Percentiles rank a stretch among this genome's conserved stretches.
Conservation (phyloP, 2,888 invertebrate species). For the Andrena bicolor region DNA sequence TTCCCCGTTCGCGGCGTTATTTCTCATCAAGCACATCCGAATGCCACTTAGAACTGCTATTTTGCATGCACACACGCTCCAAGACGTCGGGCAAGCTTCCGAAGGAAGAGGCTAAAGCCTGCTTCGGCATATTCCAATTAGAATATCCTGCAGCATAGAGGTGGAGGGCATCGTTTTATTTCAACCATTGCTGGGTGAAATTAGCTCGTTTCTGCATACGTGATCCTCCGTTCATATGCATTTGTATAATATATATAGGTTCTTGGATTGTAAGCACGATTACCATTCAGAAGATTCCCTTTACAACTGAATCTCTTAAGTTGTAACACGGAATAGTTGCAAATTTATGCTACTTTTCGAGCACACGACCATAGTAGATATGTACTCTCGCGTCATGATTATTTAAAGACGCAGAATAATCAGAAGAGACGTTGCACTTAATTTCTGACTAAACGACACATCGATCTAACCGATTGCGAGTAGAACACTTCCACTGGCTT, state of each 20-base stretch:
- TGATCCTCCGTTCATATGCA: not conserved
- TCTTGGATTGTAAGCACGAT: not conserved
- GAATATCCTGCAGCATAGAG: conserved; percentile 1
- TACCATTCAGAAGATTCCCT: not conserved
- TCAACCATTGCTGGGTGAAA: not conserved
- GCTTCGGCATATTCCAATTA: conserved; percentile 18
- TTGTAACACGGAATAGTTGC: too few relatives aligned
- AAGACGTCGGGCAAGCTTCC: conserved; percentile 26
- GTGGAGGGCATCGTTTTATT: not conserved
- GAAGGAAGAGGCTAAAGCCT: conserved; percentile 4
- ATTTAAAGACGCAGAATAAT: not conserved
- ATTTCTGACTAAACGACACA: not conserved
- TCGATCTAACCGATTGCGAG: too few relatives aligned
- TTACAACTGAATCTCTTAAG: not conserved
- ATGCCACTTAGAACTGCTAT: conserved; percentile 12
- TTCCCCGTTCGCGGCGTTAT: conserved; percentile 41
- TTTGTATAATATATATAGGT: not conserved
- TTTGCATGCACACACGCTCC: conserved; percentile 17
- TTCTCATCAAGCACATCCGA: conserved; percentile 55
- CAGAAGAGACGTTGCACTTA: not conserved
- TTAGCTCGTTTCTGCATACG: not conserved
- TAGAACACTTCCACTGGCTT: too few relatives aligned
- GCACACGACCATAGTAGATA: too few relatives aligned
- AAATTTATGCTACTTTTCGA: too few relatives aligned
- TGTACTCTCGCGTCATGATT: not conserved